These are phyloP conservation scores for Crocidura indochinensis DNA, from an alignment of 2,797 vertebrate genomes.

Conservation along the genomic window DNA sequence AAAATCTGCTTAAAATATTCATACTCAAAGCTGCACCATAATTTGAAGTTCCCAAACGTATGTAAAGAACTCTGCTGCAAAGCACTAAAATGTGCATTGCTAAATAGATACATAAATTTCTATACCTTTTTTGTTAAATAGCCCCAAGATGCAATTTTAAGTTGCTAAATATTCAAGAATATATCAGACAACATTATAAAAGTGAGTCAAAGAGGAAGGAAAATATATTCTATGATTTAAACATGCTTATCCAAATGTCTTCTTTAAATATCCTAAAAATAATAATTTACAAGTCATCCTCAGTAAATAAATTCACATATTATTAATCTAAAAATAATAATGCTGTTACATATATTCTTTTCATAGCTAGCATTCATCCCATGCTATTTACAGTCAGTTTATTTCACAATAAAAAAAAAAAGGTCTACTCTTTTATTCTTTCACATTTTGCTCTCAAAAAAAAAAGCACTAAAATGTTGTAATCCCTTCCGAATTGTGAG, in stretches of 20 bases:
- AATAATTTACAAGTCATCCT: constrained; percentile 29
- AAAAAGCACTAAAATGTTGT: constrained; percentile 50
- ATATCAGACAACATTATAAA: constrained; percentile 12
- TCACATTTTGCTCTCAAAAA: constrained; percentile 7
- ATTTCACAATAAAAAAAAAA: constrained; percentile 30
- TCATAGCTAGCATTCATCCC: neutral
- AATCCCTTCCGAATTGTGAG: constrained; percentile 55
- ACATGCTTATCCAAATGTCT: neutral
- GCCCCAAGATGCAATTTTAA: constrained; percentile 45
- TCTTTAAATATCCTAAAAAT: neutral
- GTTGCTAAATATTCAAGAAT: neutral
- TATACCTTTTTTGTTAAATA: constrained; percentile 26
- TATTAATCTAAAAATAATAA: neutral
- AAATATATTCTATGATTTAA: constrained; percentile 45
- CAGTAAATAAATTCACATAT: constrained; percentile 12
- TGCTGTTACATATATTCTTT: neutral
- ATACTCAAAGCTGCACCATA: constrained; percentile 27
- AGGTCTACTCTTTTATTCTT: constrained; percentile 29
- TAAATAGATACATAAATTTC: neutral
- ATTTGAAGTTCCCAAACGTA: constrained; percentile 51
- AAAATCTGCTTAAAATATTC: constrained; percentile 32
- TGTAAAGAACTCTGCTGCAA: neutral
- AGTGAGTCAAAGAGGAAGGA: constrained; percentile 10
- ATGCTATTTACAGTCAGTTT: constrained; percentile 23
- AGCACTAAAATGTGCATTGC: constrained; percentile 6